These are phyloP conservation scores for Falcaria lacertinaria DNA, from an alignment of 2,888 invertebrate species.

Conservation along the genomic window DNA sequence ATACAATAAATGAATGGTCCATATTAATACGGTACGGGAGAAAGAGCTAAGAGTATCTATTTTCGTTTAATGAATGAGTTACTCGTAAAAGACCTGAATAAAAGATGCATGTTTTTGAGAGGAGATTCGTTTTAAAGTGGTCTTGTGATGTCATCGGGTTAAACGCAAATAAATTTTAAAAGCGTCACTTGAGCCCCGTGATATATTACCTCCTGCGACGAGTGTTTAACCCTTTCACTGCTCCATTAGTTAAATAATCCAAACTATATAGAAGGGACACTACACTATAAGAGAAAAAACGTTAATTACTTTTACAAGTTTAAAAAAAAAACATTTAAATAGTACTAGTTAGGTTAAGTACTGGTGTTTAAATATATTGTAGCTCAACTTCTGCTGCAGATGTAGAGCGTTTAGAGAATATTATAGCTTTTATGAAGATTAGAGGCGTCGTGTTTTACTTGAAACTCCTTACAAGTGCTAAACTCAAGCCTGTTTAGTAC, in stretches of 20 bases:
- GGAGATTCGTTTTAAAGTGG: conserved; percentile 48
- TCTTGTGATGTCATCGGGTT: conserved; percentile 47
- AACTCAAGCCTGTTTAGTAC: no score
- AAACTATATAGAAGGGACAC: conserved; percentile 4
- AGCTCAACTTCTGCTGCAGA: no score
- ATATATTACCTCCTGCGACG: conserved; percentile 61
- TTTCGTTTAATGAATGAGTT: conserved; percentile 43
- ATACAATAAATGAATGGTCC: conserved; percentile 30
- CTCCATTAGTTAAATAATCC: conserved; percentile 5
- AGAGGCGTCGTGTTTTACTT: no score
- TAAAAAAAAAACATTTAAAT: no score
- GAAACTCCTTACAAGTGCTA: no score
- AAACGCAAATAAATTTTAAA: conserved; percentile 72
- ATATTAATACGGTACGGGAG: conserved; percentile 14
- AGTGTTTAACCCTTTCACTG: conserved; percentile 55
- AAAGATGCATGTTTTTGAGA: conserved; percentile 46
- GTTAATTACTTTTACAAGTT: no score
- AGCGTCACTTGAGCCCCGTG: conserved; percentile 59
- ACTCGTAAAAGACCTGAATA: conserved; percentile 34
- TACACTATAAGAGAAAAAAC: no score
- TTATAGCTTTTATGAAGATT: no score
- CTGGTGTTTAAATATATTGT: no score
- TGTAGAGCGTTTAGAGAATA: no score
- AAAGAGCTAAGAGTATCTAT: conserved; percentile 31
- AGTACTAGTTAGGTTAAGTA: no score